Evolutionary conservation across 2,113 vertebrate species (phyloP), one percentile per base, ranked within the genome.

Genomic region (Caloenas nicobarica): DNA sequence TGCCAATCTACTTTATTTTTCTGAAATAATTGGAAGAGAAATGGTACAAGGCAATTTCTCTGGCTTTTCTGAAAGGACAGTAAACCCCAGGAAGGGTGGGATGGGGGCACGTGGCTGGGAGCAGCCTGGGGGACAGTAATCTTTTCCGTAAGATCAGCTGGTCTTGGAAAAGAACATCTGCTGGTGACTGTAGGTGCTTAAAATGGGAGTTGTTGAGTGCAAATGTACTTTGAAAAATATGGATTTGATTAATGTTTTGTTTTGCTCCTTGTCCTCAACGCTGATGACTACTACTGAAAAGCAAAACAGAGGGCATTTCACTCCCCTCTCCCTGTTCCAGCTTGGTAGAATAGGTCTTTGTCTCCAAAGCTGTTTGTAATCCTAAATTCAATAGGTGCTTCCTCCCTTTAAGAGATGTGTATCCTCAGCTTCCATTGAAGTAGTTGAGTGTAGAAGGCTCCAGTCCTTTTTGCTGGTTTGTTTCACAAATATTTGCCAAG

Each of bases 231-330:
- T 82, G 69, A 95, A 91, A 96, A 96, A 92, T 96, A 91, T 96
- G 96, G 92, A 62, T 86, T 93, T 95, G 84, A 96, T 96, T 96
- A 94, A 91, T 91, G 84, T 85, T 96, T 92, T 97, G 86, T 95
- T 95, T 96, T 96, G 91, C 83, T 96, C 91, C 93, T 91, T 96
- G 84, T 94, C 94, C 92, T 96, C 69, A 86, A 94, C 95, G 93
- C 54, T 86, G 95, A 81, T 95, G 89, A 95, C 86, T 92, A 80
- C 81, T 93, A 57, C 86, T 95, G 89, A 86, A 91, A 96, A 93
- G 76, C 66, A 94, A 95, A 96, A 93, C 80, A 88, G 85, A 89
- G 85, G 87, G 86, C 64, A 81, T 95, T 96, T 95, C 24, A 92
- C 77, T 94, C 69, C 77, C 29, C 29, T 65, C 65, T 81, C 53